Percentiles rank a stretch among this genome's conserved stretches.
Conservation (phyloP, 92 coral and sea anemone genomes). For the Actinernus sp. region DNA sequence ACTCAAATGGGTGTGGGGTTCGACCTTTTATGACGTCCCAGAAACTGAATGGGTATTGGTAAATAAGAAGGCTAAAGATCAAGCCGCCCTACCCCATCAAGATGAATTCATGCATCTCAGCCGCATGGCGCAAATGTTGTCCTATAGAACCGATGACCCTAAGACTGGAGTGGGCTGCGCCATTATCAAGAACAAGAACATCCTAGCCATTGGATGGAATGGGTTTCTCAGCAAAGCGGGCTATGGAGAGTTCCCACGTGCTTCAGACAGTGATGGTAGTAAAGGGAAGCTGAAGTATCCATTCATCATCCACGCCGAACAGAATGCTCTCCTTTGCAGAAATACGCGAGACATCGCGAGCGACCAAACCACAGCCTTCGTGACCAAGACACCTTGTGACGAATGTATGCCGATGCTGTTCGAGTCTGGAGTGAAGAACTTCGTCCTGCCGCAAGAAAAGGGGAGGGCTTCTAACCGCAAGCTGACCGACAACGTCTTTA, state of each 20-base stretch:
- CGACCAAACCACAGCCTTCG: slow-evolving; percentile 22
- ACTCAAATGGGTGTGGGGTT: slow-evolving; percentile 1
- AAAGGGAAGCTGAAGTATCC: slow-evolving; percentile 21
- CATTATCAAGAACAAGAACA: slow-evolving; percentile 14
- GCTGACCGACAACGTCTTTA: neutral
- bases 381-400: slow-evolving; percentile 55
- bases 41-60: no score
- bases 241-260: slow-evolving; percentile 45
- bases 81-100: neutral
- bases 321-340: slow-evolving; percentile 52
- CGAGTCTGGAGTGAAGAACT: slow-evolving; percentile 20
- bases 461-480: neutral
- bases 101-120: slow-evolving; percentile 21
- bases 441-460: slow-evolving; percentile 16
- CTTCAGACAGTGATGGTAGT: neutral
- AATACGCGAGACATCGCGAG: slow-evolving; percentile 18
- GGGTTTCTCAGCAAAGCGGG: slow-evolving; percentile 39
- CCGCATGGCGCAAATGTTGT: slow-evolving; percentile 34
- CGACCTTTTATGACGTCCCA: neutral
- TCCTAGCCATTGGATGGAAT: slow-evolving; percentile 56
- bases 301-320: slow-evolving; percentile 61
- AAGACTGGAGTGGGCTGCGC: slow-evolving; percentile 40
- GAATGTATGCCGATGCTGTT: slow-evolving; percentile 42
- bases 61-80: no score
- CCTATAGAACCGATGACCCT: slow-evolving; percentile 51